Evolutionary conservation across 2,113 vertebrate species (phyloP), one percentile per base, ranked within the genome.

Genomic region (Ptychochromis oligacanthus): DNA sequence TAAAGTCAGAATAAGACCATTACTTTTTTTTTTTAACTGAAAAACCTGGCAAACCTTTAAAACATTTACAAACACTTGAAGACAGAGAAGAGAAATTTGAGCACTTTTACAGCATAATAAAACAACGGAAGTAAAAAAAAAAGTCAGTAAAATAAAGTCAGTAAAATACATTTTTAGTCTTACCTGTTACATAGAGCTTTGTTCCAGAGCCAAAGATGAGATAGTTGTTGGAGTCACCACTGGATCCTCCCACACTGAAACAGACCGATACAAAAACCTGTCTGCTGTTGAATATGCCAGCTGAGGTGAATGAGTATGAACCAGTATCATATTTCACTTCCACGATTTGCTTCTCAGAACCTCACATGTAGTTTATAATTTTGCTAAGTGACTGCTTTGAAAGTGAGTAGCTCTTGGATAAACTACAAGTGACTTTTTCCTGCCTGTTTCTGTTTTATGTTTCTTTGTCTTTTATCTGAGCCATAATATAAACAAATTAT

Each of bases 311-410:
- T 15, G 7, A 70, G n/a, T n/a, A 1, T 22, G 15, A 22, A 49
- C 22, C 26, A 28, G 54, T 6, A 4, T 70, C 65, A 20, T 18
- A 0, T 49, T 70, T 70, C 72, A 57, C 55, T 38, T 75, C 52
- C 72, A 75, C 54, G 22, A 18, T 26, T 8, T 43, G 62, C 1
- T 17, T 31, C 14, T 17, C 24, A 15, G 7, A 52, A 7, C 0
- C 1, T 2, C 38, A 26, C 7, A 26, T 6, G 14, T 4, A 40
- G 36, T 67, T 67, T 0, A 17, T 0, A 0, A 0, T 17, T 65
- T 43, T 11, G 38, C 36, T 20, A 22, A 20, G 34, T 40, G 40
- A 43, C 11, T 13, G 12, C 40, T 17, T 46, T 17, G 1, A 46
- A 67, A 18, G 7, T 26, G 38, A 43, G 62, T 14, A 17, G 46